Percentiles rank a stretch among this genome's conserved stretches.
Evolutionary conservation across 2,113 vertebrate species (phyloP).

Genomic region (Thamnophis sirtalis): DNA sequence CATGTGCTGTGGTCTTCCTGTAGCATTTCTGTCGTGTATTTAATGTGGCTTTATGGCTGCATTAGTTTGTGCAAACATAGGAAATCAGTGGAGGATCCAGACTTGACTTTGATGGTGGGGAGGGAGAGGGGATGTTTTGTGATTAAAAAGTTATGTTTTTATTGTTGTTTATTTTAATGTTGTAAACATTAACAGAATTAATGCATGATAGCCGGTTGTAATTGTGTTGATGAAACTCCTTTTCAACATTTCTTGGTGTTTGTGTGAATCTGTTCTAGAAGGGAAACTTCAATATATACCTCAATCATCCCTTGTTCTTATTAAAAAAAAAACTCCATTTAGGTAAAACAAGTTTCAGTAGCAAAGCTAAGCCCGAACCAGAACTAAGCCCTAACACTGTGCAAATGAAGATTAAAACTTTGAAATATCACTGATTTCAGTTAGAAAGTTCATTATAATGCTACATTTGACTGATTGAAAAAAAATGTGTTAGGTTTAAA

Average conservation of each 20-base stretch:
- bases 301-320: not conserved
- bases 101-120: constrained; percentile 27
- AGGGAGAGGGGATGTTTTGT: constrained; percentile 18
- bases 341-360: not conserved
- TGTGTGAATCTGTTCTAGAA: not conserved
- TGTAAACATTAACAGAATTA: constrained; percentile 34
- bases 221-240: not conserved
- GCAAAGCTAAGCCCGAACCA: not conserved
- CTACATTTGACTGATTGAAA: not conserved
- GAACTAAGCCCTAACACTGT: not conserved
- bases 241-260: not conserved
- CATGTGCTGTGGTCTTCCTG: constrained; percentile 62
- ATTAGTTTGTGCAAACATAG: constrained; percentile 62
- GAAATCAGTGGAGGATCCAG: constrained; percentile 57
- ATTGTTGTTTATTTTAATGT: too few relatives aligned
- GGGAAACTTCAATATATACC: not conserved
- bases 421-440: not conserved
- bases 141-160: constrained; percentile 34
- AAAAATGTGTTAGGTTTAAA: not conserved
- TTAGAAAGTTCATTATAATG: not conserved
- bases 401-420: not conserved
- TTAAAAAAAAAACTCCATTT: not conserved
- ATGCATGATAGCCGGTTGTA: not conserved
- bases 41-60: constrained; percentile 74
- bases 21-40: constrained; percentile 65